Conservation (phyloP, 1,140 invertebrate species). For the Saccostrea glomerata region DNA sequence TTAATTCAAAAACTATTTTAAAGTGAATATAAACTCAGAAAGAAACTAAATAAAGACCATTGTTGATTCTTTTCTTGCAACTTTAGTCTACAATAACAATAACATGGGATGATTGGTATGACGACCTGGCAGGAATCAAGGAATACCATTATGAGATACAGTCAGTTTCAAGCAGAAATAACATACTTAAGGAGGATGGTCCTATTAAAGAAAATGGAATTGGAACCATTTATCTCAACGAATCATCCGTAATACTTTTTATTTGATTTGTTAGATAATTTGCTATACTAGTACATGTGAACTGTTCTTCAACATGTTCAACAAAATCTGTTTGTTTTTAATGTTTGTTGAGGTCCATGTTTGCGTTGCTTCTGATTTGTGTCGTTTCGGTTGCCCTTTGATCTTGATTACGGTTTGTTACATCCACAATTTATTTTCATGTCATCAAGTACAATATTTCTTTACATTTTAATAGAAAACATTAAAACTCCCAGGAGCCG, state of each 20-base stretch:
- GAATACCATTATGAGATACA: slow-evolving; percentile 53
- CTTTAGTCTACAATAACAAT: slow-evolving; percentile 38
- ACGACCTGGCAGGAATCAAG: slow-evolving; percentile 53
- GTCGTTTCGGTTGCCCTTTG: no score
- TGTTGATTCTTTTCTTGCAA: not conserved
- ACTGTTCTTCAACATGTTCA: not conserved
- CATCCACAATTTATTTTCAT: no score
- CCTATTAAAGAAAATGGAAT: not conserved
- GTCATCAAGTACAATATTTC: not conserved
- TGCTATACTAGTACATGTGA: no score
- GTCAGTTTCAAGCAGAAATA: not conserved
- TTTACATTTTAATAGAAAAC: slow-evolving; percentile 36
- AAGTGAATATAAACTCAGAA: no score
- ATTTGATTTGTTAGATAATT: not conserved
- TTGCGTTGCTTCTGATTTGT: no score
- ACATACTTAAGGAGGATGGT: not conserved
- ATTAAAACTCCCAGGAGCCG: slow-evolving; percentile 41
- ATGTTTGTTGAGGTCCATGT: no score
- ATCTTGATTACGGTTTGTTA: no score
- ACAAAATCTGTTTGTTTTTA: no score
- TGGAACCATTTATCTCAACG: not conserved
- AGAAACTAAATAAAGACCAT: no score
- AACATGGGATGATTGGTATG: slow-evolving; percentile 60
- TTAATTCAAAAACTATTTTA: no score
- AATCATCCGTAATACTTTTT: not conserved